These are phyloP conservation scores for Ectemnius cavifrons DNA, from an alignment of 2,888 invertebrate species.

Conservation along the genomic window DNA sequence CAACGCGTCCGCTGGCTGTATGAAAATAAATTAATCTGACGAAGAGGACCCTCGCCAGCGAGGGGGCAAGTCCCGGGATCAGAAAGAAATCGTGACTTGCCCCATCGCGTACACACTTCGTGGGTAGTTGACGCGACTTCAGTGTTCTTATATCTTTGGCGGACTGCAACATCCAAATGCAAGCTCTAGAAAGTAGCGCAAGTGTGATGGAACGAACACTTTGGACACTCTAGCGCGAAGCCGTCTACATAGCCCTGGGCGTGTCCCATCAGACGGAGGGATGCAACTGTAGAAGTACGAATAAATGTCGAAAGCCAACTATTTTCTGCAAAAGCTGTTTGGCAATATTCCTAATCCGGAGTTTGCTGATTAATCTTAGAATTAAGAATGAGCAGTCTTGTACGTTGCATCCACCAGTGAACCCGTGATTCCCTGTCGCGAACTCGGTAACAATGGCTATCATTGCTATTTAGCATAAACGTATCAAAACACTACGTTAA, in stretches of 20 bases:
- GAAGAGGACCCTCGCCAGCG: constrained; percentile 35
- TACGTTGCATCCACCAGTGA: constrained; percentile 8
- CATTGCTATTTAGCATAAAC: constrained; percentile 43
- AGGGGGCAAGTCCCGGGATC: constrained; percentile 35
- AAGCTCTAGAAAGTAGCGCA: neutral
- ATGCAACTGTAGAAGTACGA: neutral
- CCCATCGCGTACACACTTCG: constrained; percentile 32
- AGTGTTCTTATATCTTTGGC: constrained; percentile 4
- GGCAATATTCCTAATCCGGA: neutral
- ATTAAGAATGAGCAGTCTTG: constrained; percentile 7
- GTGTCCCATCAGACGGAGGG: neutral
- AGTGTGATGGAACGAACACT: neutral
- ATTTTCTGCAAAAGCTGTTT: neutral
- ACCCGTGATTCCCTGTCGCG: constrained; percentile 20
- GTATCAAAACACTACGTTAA: constrained; percentile 48
- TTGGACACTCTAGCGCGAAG: no score
- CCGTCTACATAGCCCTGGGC: neutral
- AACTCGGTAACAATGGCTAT: constrained; percentile 42
- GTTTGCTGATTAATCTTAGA: neutral
- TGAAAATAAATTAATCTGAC: constrained; percentile 63
- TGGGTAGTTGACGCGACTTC: constrained; percentile 12
- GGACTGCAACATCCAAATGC: constrained; percentile 9
- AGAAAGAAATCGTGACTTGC: neutral
- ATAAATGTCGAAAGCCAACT: constrained; percentile 1
- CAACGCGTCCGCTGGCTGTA: constrained; percentile 50